phyloP scores from a whole-genome alignment of 2,888 invertebrate species.

The Digitonthophagus gazella region DNA sequence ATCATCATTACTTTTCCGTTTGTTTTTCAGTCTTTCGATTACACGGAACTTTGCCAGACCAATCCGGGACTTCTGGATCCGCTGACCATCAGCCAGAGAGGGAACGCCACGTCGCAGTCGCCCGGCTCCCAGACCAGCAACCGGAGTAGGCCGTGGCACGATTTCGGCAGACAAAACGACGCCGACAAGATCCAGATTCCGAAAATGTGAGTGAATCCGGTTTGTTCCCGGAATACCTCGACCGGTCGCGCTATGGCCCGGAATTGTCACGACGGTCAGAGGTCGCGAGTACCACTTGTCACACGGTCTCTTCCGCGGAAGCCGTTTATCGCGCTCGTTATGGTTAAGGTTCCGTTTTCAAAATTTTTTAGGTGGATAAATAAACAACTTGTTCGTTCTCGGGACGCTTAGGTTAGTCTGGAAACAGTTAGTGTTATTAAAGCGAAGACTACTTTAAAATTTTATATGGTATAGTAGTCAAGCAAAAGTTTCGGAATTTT shows the following conservation, averaged over 20 bases:
- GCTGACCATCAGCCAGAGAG: slow-evolving; percentile 46
- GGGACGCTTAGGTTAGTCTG: too few species aligned
- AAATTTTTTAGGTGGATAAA: background rate
- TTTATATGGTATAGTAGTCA: background rate
- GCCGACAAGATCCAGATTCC: slow-evolving; percentile 97
- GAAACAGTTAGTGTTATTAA: too few species aligned
- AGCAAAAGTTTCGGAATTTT: background rate
- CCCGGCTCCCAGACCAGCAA: slow-evolving; percentile 57
- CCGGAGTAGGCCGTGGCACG: slow-evolving; percentile 88
- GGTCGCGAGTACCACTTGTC: slow-evolving; percentile 18
- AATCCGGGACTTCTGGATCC: slow-evolving; percentile 49
- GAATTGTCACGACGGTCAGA: slow-evolving; percentile 25
- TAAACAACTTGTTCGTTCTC: background rate
- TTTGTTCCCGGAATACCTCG: slow-evolving; percentile 17
- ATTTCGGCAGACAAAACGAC: slow-evolving; percentile 90
- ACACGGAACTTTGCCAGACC: slow-evolving; percentile 81
- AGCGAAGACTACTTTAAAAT: background rate
- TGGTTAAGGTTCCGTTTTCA: background rate
- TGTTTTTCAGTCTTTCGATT: slow-evolving; percentile 79
- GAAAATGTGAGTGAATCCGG: slow-evolving; percentile 81
- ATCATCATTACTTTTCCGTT: slow-evolving; percentile 7
- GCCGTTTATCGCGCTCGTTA: background rate
- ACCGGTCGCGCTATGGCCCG: slow-evolving; percentile 11
- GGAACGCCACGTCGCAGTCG: slow-evolving; percentile 45
- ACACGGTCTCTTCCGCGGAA: background rate